Base-by-base conservation (phyloP, 2,113 vertebrate genomes). In the Leiothrix lutea region DNA sequence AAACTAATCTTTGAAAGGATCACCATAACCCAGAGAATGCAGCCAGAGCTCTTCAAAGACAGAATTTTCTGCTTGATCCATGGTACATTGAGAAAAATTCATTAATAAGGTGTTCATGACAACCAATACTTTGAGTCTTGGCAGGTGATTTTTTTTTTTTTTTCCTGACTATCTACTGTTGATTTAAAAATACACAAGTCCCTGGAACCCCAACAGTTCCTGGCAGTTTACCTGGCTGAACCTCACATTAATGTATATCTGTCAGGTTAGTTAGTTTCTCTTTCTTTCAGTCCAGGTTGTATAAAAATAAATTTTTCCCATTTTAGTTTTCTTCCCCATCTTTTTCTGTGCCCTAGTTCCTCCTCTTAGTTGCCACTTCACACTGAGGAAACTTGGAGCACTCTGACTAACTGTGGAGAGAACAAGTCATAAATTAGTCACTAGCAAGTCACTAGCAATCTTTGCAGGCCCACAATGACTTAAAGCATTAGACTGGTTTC, bases 401-500 rank as follows among this genome's bases (percentile, higher is more conserved):
- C 24, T 31, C 2, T 90, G 88, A 95, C 79, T 96, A 91, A 95
- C 56, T 38, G 22, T 1, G 71, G 92, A 90, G 62, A 88, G 67
- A 96, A 64, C 89, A 85, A 92, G 35, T 96, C 86, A 90, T 77
- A 74, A 93, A 90, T 92, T 88, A 94, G 58, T 96, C 90, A 86
- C 58, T 38, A 28, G 11, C 36, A 38, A 94, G 58, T 96, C 90
- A 86, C 58, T 38, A 28, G 36, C 25, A 61, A 70, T 80, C 42
- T 92, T 80, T 86, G 75, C 42, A 86, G 67, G 29, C 47, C 47
- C 75, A 66, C 75, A 86, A 21, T 65, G 66, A 80, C 74, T 95
- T 90, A 77, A 87, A 93, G 72, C 5, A 47, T 82, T 48, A 42
- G 35, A 54, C 11, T 86, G 67, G 44, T 92, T 95, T 88, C 89